A percentile compares a stretch with the other conserved stretches of the same genome.
Evolutionary conservation across 2,113 vertebrate genomes (phyloP).

Genomic region (Fregata magnificens): DNA sequence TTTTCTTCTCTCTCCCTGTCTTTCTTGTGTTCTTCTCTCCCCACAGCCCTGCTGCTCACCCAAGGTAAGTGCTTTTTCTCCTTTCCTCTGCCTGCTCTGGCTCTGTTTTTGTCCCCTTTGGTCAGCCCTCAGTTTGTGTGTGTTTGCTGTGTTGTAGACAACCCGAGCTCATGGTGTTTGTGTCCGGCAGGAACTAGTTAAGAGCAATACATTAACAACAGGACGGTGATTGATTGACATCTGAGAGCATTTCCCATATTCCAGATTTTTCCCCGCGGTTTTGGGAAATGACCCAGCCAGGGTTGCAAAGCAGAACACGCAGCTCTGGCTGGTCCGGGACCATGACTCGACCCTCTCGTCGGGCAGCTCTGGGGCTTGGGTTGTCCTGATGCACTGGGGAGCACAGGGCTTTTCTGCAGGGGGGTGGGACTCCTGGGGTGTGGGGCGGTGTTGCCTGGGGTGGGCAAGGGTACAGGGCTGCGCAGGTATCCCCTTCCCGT

Average conservation of each 20-base stretch:
- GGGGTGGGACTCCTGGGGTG: neutral
- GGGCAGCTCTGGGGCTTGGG: neutral
- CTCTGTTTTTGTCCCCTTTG: neutral
- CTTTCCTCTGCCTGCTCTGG: conserved; percentile 20
- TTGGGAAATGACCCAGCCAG: neutral
- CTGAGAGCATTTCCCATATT: neutral
- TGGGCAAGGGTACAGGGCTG: neutral
- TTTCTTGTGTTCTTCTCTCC: conserved; percentile 55
- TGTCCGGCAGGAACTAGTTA: neutral
- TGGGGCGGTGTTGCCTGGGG: neutral
- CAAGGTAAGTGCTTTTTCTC: conserved; percentile 75
- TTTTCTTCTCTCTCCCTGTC: conserved; percentile 63
- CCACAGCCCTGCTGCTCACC: conserved; percentile 77
- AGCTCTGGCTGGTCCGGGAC: neutral
- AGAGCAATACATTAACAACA: neutral
- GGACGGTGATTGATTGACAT: neutral
- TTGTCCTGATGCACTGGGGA: neutral
- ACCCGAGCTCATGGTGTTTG: neutral
- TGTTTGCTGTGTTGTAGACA: neutral
- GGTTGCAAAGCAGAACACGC: neutral
- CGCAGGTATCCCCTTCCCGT: neutral
- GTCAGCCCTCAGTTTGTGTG: neutral
- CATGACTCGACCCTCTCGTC: rapidly evolving
- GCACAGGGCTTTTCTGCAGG: neutral
- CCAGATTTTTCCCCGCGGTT: neutral